Evolutionary conservation across 2,113 vertebrate species (phyloP).

Genomic region (Hipposideros armiger): DNA sequence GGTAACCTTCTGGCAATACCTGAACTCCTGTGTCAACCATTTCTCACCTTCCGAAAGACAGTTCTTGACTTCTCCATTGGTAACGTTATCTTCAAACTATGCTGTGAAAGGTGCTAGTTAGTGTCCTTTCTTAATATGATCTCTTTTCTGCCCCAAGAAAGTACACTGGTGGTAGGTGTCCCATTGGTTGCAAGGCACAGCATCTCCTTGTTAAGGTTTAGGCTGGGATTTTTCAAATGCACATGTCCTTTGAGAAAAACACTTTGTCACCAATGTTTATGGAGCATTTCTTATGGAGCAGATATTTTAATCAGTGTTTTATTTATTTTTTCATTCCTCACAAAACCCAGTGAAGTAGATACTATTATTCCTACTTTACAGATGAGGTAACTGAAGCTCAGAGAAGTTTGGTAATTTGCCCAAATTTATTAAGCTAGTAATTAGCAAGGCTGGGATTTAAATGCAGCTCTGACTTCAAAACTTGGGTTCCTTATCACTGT

Average conservation of each 20-base stretch:
- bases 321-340: slow-evolving; percentile 23
- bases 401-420: not conserved
- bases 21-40: not conserved
- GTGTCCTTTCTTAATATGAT: not conserved
- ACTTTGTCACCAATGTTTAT: not conserved
- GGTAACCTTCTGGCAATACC: not conserved
- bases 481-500: not conserved
- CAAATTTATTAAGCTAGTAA: not conserved
- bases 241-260: not conserved
- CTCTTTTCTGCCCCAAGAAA: not conserved
- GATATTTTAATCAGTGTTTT: not conserved
- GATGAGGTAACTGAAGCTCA: not conserved
- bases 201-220: not conserved
- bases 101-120: not conserved
- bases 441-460: not conserved
- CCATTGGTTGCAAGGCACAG: not conserved
- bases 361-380: not conserved
- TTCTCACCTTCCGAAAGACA: not conserved
- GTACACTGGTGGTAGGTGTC: not conserved
- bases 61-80: not conserved
- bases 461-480: not conserved
- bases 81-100: not conserved
- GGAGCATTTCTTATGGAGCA: not conserved
- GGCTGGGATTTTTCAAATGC: not conserved
- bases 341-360: not conserved